phyloP scores from a whole-genome alignment of 2,888 invertebrate genomes.

The Coecobrya sp. region DNA sequence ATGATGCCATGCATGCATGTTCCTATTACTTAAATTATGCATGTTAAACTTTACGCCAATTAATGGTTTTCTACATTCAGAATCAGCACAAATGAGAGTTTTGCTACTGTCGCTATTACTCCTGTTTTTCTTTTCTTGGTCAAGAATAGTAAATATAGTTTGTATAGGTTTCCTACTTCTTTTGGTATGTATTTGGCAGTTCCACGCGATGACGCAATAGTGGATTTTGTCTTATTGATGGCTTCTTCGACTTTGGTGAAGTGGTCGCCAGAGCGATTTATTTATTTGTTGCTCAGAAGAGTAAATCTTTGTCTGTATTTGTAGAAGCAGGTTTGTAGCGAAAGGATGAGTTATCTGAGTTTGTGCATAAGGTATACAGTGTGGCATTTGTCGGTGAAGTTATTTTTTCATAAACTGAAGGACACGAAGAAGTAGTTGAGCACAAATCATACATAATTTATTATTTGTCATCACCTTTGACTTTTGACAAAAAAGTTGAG shows the following conservation, averaged over 20 bases:
- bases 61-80: background rate
- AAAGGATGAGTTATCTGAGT: too few species aligned
- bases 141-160: background rate
- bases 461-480: too few species aligned
- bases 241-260: background rate
- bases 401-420: too few species aligned
- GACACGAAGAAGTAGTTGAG: too few species aligned
- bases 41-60: conserved; percentile 43
- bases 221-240: background rate
- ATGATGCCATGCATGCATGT: conserved; percentile 48
- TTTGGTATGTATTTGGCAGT: background rate
- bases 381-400: too few species aligned
- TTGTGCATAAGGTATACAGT: too few species aligned
- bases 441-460: too few species aligned
- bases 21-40: conserved; percentile 52
- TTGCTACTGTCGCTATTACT: background rate
- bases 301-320: too few species aligned
- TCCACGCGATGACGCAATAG: background rate
- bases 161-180: background rate
- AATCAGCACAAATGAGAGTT: background rate
- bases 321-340: too few species aligned
- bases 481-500: too few species aligned
- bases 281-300: too few species aligned
- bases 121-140: background rate
- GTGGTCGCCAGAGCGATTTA: background rate